phyloP scores from a whole-genome alignment of 2,888 invertebrate species.

The Napeogenes inachia region DNA sequence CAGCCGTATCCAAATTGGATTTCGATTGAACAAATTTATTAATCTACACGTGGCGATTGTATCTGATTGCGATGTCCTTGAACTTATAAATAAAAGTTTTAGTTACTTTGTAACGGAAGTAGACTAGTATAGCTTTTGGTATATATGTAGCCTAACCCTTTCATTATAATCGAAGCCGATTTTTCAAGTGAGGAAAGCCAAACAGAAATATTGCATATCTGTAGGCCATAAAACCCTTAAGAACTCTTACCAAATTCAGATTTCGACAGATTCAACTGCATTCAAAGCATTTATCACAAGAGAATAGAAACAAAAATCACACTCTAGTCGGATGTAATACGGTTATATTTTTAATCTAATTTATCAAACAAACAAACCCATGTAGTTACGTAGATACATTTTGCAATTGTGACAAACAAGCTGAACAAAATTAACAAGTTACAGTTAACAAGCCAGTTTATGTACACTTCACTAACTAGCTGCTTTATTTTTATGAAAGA shows the following conservation, averaged over 20 bases:
- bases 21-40: background rate
- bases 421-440: constrained; percentile 70
- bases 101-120: too few species aligned
- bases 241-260: constrained; percentile 13
- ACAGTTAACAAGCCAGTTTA: constrained; percentile 70
- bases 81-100: background rate
- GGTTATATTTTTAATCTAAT: constrained; percentile 13
- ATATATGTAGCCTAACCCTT: constrained; percentile 23
- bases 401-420: constrained; percentile 59
- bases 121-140: too few species aligned
- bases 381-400: constrained; percentile 33
- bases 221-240: constrained; percentile 31
- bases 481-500: constrained; percentile 44
- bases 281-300: too few species aligned
- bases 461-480: constrained; percentile 69
- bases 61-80: background rate
- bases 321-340: background rate
- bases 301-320: constrained; percentile 3
- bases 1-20: background rate
- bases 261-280: too few species aligned
- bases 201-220: constrained; percentile 29
- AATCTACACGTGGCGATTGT: background rate
- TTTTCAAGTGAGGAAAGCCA: constrained; percentile 26
- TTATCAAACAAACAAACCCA: constrained; percentile 11
- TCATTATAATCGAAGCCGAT: background rate